Evolutionary conservation across 2,797 vertebrate species (phyloP), one percentile per base, ranked within the genome.

Genomic region (Cuculus canorus): DNA sequence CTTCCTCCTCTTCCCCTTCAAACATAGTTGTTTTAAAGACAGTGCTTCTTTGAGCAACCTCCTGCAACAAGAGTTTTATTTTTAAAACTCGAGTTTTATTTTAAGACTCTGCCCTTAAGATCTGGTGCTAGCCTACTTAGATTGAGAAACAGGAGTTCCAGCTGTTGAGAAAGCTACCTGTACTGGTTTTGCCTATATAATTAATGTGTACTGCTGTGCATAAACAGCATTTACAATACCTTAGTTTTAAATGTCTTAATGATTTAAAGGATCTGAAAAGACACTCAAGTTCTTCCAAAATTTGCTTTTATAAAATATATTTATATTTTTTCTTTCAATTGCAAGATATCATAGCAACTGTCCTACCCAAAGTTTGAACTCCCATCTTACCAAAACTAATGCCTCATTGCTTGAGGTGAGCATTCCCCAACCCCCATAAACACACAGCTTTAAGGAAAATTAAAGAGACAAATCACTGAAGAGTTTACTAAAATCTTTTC

Each of bases 1-100:
- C n/a, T 56, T 92, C 97, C 18, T 98, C 98, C 11, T 96, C 97
- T 14, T 98, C 97, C 30, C 97, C 97, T 86, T 98, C 98, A 41
- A 87, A 96, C 78, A 94, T 27, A 83, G 97, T 97, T 13, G 98
- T 98, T 94, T 97, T 98, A 95, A 98, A 99, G n/a, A 98, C 98
- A 11, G 98, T 99, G 95, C 96, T 98, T 97, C 99, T 98, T 79
- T 98, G 98, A 88, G 99, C 99, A 88, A 99, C 98, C 81, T 99
- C 99, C 99, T 99, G 92, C 52, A 97, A 95, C 22, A 87, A 87
- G 54, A 91, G 35, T 86, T 27, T 66, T 30, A 65, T 53, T 76
- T 69, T 84, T 65, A 88, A 92, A 33, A 47, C 39, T 8, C 66
- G n/a, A 68, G 16, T 27, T 16, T n/a, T n/a, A n/a, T n/a, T n/a